Evolutionary conservation across 2,888 invertebrate genomes (phyloP).

Genomic region (Erebia epiphron): DNA sequence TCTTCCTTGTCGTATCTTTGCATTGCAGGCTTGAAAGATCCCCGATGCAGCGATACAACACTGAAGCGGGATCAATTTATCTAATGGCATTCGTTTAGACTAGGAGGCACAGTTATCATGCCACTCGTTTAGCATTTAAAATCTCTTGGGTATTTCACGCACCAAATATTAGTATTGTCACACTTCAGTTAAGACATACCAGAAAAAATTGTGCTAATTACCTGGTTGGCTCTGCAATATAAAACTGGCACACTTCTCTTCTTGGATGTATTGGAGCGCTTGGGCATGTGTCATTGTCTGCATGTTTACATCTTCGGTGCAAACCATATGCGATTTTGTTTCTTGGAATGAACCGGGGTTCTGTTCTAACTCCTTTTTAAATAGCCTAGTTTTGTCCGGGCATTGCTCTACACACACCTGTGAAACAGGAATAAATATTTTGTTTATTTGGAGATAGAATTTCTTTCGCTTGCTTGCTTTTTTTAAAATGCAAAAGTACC

Average conservation of each 20-base stretch:
- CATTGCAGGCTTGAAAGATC: slow-evolving; percentile 72
- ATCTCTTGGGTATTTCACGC: not conserved
- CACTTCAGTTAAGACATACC: not conserved
- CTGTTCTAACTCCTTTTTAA: slow-evolving; percentile 50
- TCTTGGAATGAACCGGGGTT: slow-evolving; percentile 50
- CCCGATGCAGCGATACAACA: slow-evolving; percentile 78
- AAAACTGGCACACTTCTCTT: slow-evolving; percentile 87
- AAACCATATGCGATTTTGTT: slow-evolving; percentile 83
- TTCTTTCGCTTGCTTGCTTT: not conserved
- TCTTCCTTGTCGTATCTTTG: slow-evolving; percentile 58
- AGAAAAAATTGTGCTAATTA: slow-evolving; percentile 52
- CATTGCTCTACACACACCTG: slow-evolving; percentile 89
- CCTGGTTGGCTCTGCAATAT: slow-evolving; percentile 87
- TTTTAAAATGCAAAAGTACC: slow-evolving; percentile 31
- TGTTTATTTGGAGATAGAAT: not conserved
- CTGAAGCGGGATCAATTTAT: slow-evolving; percentile 62
- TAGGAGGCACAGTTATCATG: slow-evolving; percentile 46
- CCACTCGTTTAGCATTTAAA: slow-evolving; percentile 44
- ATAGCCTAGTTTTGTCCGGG: slow-evolving; percentile 83
- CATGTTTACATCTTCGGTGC: slow-evolving; percentile 80
- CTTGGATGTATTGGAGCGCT: slow-evolving; percentile 72
- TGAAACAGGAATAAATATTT: slow-evolving; percentile 32
- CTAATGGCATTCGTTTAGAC: slow-evolving; percentile 43
- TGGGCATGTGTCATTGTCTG: slow-evolving; percentile 60
- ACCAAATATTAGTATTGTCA: slow-evolving; percentile 25